These are phyloP conservation scores for Apodemia zela DNA, from an alignment of 2,888 invertebrate species.

Conservation along the genomic window DNA sequence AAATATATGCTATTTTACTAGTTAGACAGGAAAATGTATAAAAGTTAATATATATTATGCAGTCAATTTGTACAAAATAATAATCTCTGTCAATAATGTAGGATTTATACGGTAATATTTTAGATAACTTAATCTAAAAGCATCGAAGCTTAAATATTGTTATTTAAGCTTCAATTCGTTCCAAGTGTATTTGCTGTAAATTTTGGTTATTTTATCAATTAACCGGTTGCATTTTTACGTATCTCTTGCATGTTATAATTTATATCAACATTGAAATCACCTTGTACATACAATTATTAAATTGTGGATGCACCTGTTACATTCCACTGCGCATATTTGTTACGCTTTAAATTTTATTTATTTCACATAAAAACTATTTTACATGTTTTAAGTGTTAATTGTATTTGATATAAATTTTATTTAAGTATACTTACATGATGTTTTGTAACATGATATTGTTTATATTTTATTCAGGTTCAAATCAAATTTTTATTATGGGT, in stretches of 20 bases:
- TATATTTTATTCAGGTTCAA: constrained; percentile 12
- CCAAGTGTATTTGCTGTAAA: too few relatives aligned
- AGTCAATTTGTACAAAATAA: too few relatives aligned
- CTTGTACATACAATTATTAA: constrained; percentile 19
- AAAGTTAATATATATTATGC: not conserved
- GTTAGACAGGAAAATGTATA: not conserved
- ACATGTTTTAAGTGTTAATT: constrained; percentile 27
- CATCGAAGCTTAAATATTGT: not conserved
- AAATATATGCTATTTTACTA: not conserved
- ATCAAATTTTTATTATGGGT: constrained; percentile 6
- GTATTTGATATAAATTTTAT: constrained; percentile 29
- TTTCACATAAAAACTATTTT: constrained; percentile 21
- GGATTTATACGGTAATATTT: not conserved
- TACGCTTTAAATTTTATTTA: constrained; percentile 26
- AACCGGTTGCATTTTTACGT: too few relatives aligned
- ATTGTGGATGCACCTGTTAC: constrained; percentile 38
- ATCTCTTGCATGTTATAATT: too few relatives aligned
- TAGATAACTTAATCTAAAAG: not conserved
- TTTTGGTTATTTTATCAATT: too few relatives aligned
- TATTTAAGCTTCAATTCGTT: too few relatives aligned
- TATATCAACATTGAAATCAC: not conserved
- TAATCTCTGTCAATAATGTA: too few relatives aligned
- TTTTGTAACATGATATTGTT: constrained; percentile 7
- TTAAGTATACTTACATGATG: constrained; percentile 16
- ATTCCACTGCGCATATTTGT: constrained; percentile 35